A percentile compares a stretch with the other conserved stretches of the same genome.
These are phyloP conservation scores for Cephalopholis sonnerati DNA, from an alignment of 2,113 vertebrate species.

Conservation along the genomic window DNA sequence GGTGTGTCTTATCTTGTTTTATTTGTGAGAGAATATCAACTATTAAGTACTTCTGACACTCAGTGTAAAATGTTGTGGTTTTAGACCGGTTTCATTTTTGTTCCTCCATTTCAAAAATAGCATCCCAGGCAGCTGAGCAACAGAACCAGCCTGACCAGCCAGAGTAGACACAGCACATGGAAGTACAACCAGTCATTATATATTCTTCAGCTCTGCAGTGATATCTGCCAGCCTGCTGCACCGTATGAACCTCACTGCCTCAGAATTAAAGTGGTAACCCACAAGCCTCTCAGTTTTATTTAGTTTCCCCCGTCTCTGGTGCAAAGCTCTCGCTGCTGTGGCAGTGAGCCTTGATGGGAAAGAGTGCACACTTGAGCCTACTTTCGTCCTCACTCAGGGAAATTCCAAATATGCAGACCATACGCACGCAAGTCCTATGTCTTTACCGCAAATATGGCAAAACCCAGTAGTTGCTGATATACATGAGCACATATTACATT, in stretches of 20 bases:
- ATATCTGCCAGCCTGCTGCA: slow-evolving; percentile 1
- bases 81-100: neutral
- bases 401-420: slow-evolving; percentile 35
- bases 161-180: neutral
- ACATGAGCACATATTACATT: neutral
- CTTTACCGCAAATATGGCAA: neutral
- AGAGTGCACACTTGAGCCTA: neutral
- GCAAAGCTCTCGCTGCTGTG: slow-evolving; percentile 4
- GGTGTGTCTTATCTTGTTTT: neutral
- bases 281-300: slow-evolving; percentile 27
- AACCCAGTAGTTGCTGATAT: neutral
- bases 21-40: neutral
- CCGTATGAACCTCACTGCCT: neutral
- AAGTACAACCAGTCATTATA: slow-evolving; percentile 26
- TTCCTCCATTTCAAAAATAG: slow-evolving; percentile 18
- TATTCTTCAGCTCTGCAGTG: slow-evolving; percentile 2
- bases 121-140: neutral
- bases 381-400: neutral
- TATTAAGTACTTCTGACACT: neutral
- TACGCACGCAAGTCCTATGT: neutral
- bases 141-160: neutral
- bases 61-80: neutral
- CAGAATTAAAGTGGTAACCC: slow-evolving; percentile 18
- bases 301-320: neutral
- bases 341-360: slow-evolving; percentile 16